Conservation (phyloP, 2,888 invertebrate genomes). For the Drosophila mayaguana region DNA sequence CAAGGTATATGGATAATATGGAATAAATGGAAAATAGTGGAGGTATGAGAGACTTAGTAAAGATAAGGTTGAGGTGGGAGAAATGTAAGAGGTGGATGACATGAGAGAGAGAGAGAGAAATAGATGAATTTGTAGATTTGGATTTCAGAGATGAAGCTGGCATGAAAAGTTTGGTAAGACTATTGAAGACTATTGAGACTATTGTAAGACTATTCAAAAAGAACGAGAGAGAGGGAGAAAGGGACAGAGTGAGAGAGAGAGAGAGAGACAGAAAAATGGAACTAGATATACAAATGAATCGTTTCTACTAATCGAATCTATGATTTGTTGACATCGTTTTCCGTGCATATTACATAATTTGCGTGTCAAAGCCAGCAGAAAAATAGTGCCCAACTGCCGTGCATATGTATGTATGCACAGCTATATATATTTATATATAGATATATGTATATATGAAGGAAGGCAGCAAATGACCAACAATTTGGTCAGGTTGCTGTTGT, state of each 20-base stretch:
- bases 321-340: neutral
- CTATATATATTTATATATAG: neutral
- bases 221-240: neutral
- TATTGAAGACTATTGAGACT: no score
- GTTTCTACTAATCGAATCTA: neutral
- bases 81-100: neutral
- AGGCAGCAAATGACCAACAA: slow-evolving; percentile 15
- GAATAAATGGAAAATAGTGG: neutral
- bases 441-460: neutral
- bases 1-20: neutral
- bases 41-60: neutral
- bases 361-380: no score
- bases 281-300: neutral
- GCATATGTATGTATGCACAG: no score
- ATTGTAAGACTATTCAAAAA: no score
- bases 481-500: slow-evolving; percentile 30
- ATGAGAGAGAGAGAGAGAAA: neutral
- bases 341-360: neutral
- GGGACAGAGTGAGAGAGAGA: no score
- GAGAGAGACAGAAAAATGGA: neutral
- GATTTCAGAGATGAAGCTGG: neutral
- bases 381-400: neutral
- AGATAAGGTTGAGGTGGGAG: neutral
- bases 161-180: neutral
- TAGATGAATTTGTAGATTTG: no score